Evolutionary conservation across 2,797 vertebrate species (phyloP), one percentile per base, ranked within the genome.

Genomic region (Typhlichthys eigenmanni): DNA sequence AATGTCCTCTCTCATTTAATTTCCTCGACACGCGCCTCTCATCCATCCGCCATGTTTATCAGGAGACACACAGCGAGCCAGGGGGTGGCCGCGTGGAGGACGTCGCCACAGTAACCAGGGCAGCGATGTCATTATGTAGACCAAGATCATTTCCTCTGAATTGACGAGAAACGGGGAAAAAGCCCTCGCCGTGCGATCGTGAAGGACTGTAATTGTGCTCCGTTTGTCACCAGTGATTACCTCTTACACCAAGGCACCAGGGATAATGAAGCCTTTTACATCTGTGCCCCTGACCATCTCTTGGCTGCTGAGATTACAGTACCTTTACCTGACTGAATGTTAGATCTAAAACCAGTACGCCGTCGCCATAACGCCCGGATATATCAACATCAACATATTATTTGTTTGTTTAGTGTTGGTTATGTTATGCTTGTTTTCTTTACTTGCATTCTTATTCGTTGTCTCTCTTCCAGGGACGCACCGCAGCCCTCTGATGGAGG

Each of bases 401-500:
- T 38, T 8, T 38, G 6, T 38, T 38, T 38, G 34, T 38, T 38
- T 38, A 38, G 5, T 38, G 8, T 38, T 38, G 5, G 34, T 6
- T 5, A 38, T 38, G 8, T 38, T 38, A 38, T 38, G 34, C 5
- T 38, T 38, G 5, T 38, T 38, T 38, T 38, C 34, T 6, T 38
- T 6, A 1, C 5, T 8, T 38, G 34, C 8, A 8, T 38, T 38
- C 34, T 38, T 38, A 38, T 38, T 8, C 4, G 5, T 57, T 3
- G 14, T 14, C 50, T 65, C 52, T 67, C 55, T 45, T 69, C 62
- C 76, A 99, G 97, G 54, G 96, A 98, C 78, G 77, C 93, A 0
- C 84, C 93, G 5, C 87, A 94, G 60, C 75, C 88, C 6, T 93
- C 88, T 52, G 96, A 99, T 0, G 58, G 90, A 0, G 87, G 81